Conservation (phyloP, 2,888 invertebrate species). For the Byasa hedistus region DNA sequence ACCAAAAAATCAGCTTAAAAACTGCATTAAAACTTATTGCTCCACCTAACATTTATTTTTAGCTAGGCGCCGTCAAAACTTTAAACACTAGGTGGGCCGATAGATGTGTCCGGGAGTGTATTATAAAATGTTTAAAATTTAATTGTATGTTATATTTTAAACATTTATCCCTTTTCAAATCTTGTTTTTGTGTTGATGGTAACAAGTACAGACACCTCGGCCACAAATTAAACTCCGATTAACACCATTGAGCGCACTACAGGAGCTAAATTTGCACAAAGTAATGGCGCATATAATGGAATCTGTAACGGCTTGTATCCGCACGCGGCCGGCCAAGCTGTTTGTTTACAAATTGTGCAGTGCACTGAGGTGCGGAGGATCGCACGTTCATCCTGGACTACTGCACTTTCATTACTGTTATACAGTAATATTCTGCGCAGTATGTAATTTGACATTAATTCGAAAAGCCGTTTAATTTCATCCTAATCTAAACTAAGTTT, state of each 20-base stretch:
- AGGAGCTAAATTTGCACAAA: slow-evolving; percentile 31
- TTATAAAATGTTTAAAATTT: too few species aligned
- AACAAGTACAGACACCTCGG: not conserved
- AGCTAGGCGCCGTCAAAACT: too few species aligned
- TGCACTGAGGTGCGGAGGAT: not conserved
- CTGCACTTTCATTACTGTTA: not conserved
- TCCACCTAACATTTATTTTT: too few species aligned
- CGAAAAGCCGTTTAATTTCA: too few species aligned
- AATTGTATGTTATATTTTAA: too few species aligned
- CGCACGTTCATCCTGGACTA: not conserved
- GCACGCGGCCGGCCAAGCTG: slow-evolving; percentile 20
- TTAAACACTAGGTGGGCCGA: too few species aligned
- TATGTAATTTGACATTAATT: too few species aligned
- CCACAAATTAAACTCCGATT: slow-evolving; percentile 6
- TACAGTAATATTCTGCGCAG: not conserved
- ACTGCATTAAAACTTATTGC: too few species aligned
- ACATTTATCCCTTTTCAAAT: not conserved
- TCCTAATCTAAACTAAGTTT: too few species aligned
- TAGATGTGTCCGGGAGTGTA: too few species aligned
- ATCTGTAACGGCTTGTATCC: slow-evolving; percentile 29
- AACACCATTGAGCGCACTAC: slow-evolving; percentile 23
- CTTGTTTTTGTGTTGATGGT: not conserved
- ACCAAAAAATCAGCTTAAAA: too few species aligned
- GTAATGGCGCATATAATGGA: slow-evolving; percentile 32
- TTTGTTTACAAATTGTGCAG: slow-evolving; percentile 13